These are phyloP conservation scores for Anhinga anhinga DNA, from an alignment of 2,113 vertebrate genomes.

Conservation along the genomic window DNA sequence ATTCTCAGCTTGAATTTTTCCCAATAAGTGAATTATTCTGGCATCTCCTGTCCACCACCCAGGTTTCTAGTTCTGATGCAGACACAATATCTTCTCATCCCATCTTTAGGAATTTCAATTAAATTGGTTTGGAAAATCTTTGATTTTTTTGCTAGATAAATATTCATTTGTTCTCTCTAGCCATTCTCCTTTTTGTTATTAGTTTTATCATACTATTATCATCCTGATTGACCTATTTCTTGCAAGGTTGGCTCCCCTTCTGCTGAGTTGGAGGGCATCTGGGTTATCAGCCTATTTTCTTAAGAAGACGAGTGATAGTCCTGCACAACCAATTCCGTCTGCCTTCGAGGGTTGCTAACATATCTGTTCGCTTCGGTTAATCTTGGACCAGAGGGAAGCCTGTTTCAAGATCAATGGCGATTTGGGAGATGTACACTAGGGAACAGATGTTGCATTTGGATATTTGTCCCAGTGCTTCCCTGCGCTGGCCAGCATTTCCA, in stretches of 20 bases:
- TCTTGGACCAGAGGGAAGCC: not conserved
- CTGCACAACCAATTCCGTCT: not conserved
- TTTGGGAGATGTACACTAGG: constrained; percentile 1
- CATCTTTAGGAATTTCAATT: not conserved
- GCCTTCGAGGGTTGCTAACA: not conserved
- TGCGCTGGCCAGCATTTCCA: not conserved
- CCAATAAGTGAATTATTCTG: not conserved
- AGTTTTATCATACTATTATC: not conserved
- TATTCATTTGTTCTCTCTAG: not conserved
- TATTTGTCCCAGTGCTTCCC: not conserved
- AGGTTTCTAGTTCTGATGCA: not conserved
- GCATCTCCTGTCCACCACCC: not conserved
- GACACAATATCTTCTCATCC: not conserved
- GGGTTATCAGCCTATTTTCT: not conserved
- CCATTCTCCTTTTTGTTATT: not conserved
- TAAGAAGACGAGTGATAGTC: not conserved
- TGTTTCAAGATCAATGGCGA: not conserved
- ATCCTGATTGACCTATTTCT: not conserved
- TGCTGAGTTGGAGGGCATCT: not conserved
- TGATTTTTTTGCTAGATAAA: not conserved
- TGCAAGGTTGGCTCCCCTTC: not conserved
- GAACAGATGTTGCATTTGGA: constrained; percentile 33
- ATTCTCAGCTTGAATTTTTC: not conserved
- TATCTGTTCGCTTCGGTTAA: not conserved
- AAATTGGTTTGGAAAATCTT: not conserved